Evolutionary conservation across 2,888 invertebrate species (phyloP).

Genomic region (Tipula confusa): DNA sequence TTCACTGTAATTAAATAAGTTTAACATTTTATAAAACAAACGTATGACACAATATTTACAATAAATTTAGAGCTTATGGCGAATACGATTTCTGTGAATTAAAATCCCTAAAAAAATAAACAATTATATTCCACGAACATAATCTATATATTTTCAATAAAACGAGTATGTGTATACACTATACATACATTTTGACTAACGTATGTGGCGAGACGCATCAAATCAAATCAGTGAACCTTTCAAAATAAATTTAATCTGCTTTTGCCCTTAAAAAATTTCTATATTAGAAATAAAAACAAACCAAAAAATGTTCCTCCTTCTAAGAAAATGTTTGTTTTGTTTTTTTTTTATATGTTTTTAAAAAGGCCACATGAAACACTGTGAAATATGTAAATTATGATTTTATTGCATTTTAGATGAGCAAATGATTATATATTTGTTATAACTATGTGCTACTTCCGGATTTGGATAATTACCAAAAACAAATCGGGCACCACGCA

Average conservation of each 20-base stretch:
- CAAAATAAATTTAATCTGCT: background rate
- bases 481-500: background rate
- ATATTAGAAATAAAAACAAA: background rate
- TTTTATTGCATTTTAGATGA: no score
- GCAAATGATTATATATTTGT: no score
- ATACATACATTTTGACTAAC: no score
- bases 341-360: background rate
- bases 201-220: background rate
- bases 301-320: background rate
- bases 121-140: background rate
- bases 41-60: background rate
- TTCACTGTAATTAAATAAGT: no score
- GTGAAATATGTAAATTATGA: background rate
- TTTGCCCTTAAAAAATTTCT: background rate
- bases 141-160: no score
- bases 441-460: no score
- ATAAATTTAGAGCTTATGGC: background rate
- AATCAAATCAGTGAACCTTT: background rate
- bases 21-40: background rate
- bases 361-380: background rate
- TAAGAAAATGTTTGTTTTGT: background rate
- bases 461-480: no score
- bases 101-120: background rate
- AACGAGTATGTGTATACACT: no score
- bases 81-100: background rate